phyloP scores from a whole-genome alignment of 2,797 vertebrate species.

The Hydrocynus forskahlii region DNA sequence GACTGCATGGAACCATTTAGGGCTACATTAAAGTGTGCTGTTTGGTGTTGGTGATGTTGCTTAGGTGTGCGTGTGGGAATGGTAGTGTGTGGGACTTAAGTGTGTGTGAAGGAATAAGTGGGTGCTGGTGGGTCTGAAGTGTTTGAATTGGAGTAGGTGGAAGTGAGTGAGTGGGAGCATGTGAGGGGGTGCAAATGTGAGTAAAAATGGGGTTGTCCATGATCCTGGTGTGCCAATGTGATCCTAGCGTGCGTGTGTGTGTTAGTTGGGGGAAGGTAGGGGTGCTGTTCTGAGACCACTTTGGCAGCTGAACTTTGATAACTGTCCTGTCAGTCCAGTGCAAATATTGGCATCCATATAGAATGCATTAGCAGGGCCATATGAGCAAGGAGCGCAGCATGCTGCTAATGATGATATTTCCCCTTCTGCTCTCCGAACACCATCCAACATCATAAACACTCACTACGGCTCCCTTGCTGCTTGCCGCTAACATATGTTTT shows the following conservation, averaged over 20 bases:
- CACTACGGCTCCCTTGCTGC: slow-evolving; percentile 63
- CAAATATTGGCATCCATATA: slow-evolving; percentile 68
- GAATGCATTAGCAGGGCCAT: slow-evolving; percentile 66
- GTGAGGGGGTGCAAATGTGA: slow-evolving; percentile 8
- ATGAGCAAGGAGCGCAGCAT: slow-evolving; percentile 65
- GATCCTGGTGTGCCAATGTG: slow-evolving; percentile 7
- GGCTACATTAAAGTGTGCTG: slow-evolving; percentile 68
- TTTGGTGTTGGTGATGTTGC: slow-evolving; percentile 53
- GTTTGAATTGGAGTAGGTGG: slow-evolving; percentile 21
- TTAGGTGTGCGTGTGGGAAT: slow-evolving; percentile 59
- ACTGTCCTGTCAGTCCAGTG: slow-evolving; percentile 70
- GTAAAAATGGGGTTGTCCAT: slow-evolving; percentile 13
- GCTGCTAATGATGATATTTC: slow-evolving; percentile 74
- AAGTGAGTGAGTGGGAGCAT: slow-evolving; percentile 29
- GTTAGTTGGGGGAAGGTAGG: slow-evolving; percentile 46
- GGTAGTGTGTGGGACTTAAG: slow-evolving; percentile 40
- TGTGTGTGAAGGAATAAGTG: slow-evolving; percentile 32
- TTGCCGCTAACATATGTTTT: slow-evolving; percentile 74
- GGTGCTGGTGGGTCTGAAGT: slow-evolving; percentile 38
- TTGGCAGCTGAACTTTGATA: slow-evolving; percentile 63
- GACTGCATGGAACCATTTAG: slow-evolving; percentile 78
- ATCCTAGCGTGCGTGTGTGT: slow-evolving; percentile 24
- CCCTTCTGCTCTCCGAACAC: slow-evolving; percentile 65
- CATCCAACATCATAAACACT: slow-evolving; percentile 73
- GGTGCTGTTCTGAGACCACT: slow-evolving; percentile 33